phyloP scores from a whole-genome alignment of 2,113 vertebrate species.

The Gnathonemus echidnorhynchus region DNA sequence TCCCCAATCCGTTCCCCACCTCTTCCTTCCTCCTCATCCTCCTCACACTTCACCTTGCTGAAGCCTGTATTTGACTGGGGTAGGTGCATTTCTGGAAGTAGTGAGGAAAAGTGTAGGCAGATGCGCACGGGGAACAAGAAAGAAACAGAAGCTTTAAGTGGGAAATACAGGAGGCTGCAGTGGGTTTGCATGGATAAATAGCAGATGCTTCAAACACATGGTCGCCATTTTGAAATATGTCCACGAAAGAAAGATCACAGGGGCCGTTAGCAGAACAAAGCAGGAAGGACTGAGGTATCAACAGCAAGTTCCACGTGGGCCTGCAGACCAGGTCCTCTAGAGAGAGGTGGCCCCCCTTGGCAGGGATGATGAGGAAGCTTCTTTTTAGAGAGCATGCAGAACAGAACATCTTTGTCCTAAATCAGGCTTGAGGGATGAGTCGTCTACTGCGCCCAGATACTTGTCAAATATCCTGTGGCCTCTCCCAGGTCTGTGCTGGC shows the following conservation, averaged over 20 bases:
- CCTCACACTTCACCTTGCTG: not conserved
- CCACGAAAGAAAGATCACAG: not conserved
- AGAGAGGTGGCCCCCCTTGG: not conserved
- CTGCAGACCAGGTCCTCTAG: not conserved
- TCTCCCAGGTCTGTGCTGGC: not conserved
- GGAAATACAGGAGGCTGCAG: not conserved
- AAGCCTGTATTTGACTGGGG: too few relatives aligned
- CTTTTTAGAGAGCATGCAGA: not conserved
- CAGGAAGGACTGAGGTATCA: not conserved
- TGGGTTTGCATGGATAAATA: not conserved
- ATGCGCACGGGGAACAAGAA: not conserved
- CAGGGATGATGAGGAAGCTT: not conserved
- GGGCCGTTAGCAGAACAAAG: not conserved
- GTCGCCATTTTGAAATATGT: not conserved
- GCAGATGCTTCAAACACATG: not conserved
- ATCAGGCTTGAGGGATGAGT: not conserved
- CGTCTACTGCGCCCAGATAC: not conserved
- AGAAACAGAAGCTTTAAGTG: not conserved
- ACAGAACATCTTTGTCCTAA: not conserved
- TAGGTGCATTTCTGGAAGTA: not conserved
- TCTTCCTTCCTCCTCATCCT: not conserved
- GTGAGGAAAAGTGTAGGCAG: not conserved
- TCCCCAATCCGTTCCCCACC: not conserved
- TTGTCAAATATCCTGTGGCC: not conserved
- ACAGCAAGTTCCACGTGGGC: not conserved